Percentiles rank a stretch among this genome's conserved stretches.
phyloP scores from a whole-genome alignment of 2,888 invertebrate genomes.

The Lasiommata megera region DNA sequence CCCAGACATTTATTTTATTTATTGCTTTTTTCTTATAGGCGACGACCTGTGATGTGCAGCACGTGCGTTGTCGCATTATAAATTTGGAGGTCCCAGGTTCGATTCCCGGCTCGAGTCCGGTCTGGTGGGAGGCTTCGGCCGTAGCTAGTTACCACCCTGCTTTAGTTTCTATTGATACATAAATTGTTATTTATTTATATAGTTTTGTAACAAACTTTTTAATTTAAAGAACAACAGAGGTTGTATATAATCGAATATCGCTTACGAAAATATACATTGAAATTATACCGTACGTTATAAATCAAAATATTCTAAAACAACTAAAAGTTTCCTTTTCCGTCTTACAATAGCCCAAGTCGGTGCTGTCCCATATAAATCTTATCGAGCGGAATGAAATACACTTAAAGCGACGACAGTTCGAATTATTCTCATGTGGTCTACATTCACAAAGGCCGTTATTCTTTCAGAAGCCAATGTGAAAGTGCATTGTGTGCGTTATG shows the following conservation, averaged over 20 bases:
- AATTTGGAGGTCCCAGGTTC: no score
- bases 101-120: no score
- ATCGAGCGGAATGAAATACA: slow-evolving; percentile 40
- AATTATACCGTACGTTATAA: no score
- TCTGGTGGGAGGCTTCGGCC: no score
- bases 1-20: no score
- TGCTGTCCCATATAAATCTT: slow-evolving; percentile 57
- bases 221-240: no score
- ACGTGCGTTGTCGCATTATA: no score
- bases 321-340: slow-evolving; percentile 16
- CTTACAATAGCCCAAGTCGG: slow-evolving; percentile 2
- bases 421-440: slow-evolving; percentile 59
- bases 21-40: no score
- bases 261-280: no score
- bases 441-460: slow-evolving; percentile 54
- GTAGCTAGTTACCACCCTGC: no score
- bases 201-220: slow-evolving; percentile 14
- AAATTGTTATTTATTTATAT: slow-evolving; percentile 42
- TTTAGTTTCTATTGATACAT: slow-evolving; percentile 34
- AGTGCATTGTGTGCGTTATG: slow-evolving; percentile 33
- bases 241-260: no score
- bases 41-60: no score
- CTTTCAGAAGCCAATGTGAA: slow-evolving; percentile 42
- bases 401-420: slow-evolving; percentile 51
- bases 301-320: neutral